Evolutionary conservation across 30 jellyfish, hydroid and myxozoan genomes (phyloP), one percentile per base, ranked within the genome.

Genomic region (Pseudorhiza aurosa): DNA sequence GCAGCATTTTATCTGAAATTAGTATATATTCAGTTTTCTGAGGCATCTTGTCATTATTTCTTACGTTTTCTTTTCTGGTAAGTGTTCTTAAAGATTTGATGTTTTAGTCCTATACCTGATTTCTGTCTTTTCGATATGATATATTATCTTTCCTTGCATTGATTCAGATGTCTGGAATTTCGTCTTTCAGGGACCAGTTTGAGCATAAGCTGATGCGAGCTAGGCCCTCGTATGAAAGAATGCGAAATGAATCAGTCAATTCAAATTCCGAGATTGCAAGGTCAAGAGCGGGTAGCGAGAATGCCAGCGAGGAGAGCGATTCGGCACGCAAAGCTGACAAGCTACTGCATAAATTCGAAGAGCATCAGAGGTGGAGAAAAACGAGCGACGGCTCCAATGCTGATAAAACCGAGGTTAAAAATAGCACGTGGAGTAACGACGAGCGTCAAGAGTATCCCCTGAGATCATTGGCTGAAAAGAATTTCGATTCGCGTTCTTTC

Each of bases 171-270:
- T n/a, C n/a, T n/a, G n/a, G n/a, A n/a, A n/a, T n/a, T n/a, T n/a
- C n/a, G n/a, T 40, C 47, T 28, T 29, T 46, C 24, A 73, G 86
- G 64, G 86, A 73, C 45, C 46, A 73, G 35, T 73, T 73, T 22
- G 86, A 73, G 42, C 9, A 58, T 12, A 73, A 73, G 42, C 14
- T 49, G 4, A 11, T 9, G 8, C 26, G 68, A 3, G 50, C 49
- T 40, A 39, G 47, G 82, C 50, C 82, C 4, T 12, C 67, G 8
- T 1, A 19, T 53, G 67, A 21, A 15, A 7, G 67, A 53, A 36
- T 18, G 4, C 5, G 35, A 18, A 2, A 14, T 46, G 60, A 4
- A n/a, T n/a, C n/a, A n/a, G n/a, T n/a, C n/a, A n/a, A n/a, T 53
- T 33, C 4, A 19, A 17, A 53, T 22, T 33, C 19, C 1, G 4